A percentile compares a stretch with the other conserved stretches of the same genome.
Conservation (phyloP, 2,888 invertebrate species). For the Eristalis arbustorum region DNA sequence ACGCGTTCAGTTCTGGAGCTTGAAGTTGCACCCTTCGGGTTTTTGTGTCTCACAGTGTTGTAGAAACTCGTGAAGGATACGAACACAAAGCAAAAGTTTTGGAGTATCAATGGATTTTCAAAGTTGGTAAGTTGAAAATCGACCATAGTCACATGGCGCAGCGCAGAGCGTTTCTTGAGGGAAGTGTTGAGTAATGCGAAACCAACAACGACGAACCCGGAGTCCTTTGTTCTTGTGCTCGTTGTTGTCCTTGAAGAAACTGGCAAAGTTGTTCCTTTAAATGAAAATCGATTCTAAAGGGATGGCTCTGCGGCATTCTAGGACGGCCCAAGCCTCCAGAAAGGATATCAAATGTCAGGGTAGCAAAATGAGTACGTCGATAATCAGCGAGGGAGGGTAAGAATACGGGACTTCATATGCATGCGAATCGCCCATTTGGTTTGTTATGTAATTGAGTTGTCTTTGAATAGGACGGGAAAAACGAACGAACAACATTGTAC, state of each 20-base stretch:
- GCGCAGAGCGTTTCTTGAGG: conserved; percentile 41
- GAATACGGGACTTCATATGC: conserved; percentile 19
- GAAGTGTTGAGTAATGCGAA: conserved; percentile 7
- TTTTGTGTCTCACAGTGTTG: background rate
- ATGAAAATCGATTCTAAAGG: conserved; percentile 10
- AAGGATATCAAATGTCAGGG: background rate
- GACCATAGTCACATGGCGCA: background rate
- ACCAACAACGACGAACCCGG: background rate
- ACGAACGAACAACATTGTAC: background rate
- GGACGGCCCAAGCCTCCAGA: background rate
- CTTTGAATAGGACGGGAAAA: conserved; percentile 3
- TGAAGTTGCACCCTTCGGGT: background rate
- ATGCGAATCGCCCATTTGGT: conserved; percentile 23
- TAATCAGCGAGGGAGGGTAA: background rate
- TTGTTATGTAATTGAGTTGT: conserved; percentile 55
- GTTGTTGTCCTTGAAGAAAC: background rate
- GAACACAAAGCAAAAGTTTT: background rate
- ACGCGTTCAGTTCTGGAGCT: conserved; percentile 4
- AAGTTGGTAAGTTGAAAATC: conserved; percentile 19
- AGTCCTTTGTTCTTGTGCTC: conserved; percentile 13
- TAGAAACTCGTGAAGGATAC: conserved; percentile 26
- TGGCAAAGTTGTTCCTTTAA: background rate
- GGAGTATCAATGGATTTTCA: conserved; percentile 32
- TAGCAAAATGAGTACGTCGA: background rate
- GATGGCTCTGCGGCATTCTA: background rate